Conservation (phyloP, 1,140 invertebrate species). For the Nixonia krombeini region DNA sequence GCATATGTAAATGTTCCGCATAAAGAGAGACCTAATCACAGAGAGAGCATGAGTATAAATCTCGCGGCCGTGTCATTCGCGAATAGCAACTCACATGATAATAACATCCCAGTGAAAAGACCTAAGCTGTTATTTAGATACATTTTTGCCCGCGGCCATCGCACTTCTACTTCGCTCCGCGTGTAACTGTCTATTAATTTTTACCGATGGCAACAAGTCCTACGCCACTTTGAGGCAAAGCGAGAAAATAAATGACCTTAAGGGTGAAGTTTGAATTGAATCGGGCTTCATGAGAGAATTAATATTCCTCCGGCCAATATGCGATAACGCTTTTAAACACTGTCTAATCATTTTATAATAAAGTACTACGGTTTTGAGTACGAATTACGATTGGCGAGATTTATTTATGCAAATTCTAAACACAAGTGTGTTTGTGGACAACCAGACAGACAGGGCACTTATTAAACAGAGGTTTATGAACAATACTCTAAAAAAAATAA, state of each 20-base stretch:
- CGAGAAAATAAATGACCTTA: conserved; percentile 25
- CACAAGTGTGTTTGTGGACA: no score
- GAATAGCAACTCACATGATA: conserved; percentile 64
- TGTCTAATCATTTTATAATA: conserved; percentile 10
- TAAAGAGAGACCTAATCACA: conserved; percentile 61
- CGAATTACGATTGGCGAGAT: no score
- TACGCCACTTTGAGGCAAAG: not conserved
- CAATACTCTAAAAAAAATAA: no score
- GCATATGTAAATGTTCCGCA: conserved; percentile 35
- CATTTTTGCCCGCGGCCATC: conserved; percentile 33
- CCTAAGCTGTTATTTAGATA: conserved; percentile 65
- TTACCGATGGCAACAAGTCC: conserved; percentile 21
- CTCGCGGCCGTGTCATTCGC: conserved; percentile 59
- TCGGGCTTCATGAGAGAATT: conserved; percentile 20
- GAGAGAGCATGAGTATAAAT: conserved; percentile 58
- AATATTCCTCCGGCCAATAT: conserved; percentile 24
- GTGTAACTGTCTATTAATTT: conserved; percentile 45
- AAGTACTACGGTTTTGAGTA: not conserved
- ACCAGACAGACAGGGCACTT: no score
- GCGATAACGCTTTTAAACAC: conserved; percentile 18
- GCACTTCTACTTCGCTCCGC: conserved; percentile 31
- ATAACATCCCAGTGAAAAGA: conserved; percentile 58
- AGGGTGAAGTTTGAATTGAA: conserved; percentile 31
- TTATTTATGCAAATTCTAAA: no score
- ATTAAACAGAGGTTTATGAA: no score